These are phyloP conservation scores for Notocelia uddmanniana DNA, from an alignment of 2,888 invertebrate genomes.

Conservation along the genomic window DNA sequence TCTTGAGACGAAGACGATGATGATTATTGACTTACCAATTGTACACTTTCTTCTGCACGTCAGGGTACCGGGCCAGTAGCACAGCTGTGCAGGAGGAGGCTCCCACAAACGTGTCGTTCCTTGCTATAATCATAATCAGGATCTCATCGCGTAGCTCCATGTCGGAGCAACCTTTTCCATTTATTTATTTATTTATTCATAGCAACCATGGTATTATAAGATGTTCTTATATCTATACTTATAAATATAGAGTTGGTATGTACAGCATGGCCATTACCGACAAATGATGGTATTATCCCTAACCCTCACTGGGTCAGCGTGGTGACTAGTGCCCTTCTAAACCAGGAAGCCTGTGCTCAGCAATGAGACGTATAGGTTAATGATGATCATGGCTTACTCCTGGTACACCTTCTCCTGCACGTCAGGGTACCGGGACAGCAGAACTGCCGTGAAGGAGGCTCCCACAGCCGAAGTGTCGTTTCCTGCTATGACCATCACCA, in stretches of 20 bases:
- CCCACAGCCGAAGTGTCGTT: neutral
- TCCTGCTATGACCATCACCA: neutral
- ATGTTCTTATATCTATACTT: too few relatives aligned
- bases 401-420: slow-evolving; percentile 1
- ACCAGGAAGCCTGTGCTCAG: too few relatives aligned
- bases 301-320: too few relatives aligned
- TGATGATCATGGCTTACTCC: neutral
- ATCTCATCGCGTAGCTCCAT: neutral
- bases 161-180: neutral
- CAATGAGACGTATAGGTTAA: too few relatives aligned
- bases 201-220: too few relatives aligned
- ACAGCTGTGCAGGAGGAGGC: neutral
- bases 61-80: neutral
- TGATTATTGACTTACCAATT: neutral
- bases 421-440: slow-evolving; percentile 2
- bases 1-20: too few relatives aligned
- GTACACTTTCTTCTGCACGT: neutral
- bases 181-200: too few relatives aligned
- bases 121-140: neutral
- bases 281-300: neutral
- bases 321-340: too few relatives aligned
- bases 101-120: neutral
- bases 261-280: too few relatives aligned
- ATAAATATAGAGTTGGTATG: too few relatives aligned
- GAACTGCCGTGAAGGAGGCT: neutral